Conservation (phyloP, 2,888 invertebrate species). For the Ashinkailepas kermadecensis region DNA sequence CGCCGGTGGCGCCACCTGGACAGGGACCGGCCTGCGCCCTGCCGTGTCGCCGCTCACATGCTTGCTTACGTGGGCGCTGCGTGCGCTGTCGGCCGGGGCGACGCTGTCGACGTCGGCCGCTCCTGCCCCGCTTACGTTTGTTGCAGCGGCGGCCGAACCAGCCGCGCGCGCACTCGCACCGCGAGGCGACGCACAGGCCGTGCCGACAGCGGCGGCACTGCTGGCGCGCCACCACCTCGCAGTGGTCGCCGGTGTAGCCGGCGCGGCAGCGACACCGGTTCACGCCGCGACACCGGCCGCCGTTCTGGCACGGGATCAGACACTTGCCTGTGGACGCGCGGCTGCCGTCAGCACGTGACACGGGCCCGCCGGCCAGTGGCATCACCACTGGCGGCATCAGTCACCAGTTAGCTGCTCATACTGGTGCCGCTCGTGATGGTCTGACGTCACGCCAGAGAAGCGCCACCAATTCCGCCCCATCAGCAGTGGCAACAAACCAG, state of each 20-base stretch:
- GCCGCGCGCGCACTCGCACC: slow-evolving; percentile 53
- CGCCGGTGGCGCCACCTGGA: too few relatives aligned
- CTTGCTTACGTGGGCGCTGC: background rate
- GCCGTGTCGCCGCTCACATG: too few relatives aligned
- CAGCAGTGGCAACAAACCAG: too few relatives aligned
- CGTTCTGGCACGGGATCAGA: slow-evolving; percentile 82
- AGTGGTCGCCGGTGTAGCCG: slow-evolving; percentile 79
- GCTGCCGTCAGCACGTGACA: too few relatives aligned
- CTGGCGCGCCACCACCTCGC: slow-evolving; percentile 66
- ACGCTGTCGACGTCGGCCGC: background rate
- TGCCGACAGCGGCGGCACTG: slow-evolving; percentile 69
- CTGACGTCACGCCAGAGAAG: too few relatives aligned
- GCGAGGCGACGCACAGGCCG: slow-evolving; percentile 57
- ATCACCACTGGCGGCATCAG: too few relatives aligned
- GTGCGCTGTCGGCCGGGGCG: background rate
- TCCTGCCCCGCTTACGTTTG: slow-evolving; percentile 44
- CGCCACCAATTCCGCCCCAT: too few relatives aligned
- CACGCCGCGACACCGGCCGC: slow-evolving; percentile 79
- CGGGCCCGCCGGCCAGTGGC: too few relatives aligned
- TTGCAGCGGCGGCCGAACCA: slow-evolving; percentile 80
- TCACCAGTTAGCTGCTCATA: too few relatives aligned
- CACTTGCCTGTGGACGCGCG: slow-evolving; percentile 59
- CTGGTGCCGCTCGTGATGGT: too few relatives aligned
- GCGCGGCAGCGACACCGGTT: slow-evolving; percentile 81
- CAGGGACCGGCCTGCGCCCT: background rate